These are phyloP conservation scores for Pseudobourletiella spinata DNA, from an alignment of 1,140 invertebrate genomes.

Conservation along the genomic window DNA sequence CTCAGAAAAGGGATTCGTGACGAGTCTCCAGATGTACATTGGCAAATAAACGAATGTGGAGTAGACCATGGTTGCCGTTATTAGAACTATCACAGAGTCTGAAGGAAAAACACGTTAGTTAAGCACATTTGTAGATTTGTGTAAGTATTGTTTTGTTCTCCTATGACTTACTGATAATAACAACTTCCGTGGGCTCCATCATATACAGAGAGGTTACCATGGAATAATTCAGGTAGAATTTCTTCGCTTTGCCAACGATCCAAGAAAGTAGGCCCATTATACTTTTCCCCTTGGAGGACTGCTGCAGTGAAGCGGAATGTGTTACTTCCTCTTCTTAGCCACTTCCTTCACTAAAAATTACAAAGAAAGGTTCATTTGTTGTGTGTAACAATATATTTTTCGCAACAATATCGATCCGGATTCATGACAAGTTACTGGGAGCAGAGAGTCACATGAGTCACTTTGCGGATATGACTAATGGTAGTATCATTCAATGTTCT, in stretches of 20 bases:
- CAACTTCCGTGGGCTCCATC: conserved; percentile 33
- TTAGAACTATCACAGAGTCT: conserved; percentile 28
- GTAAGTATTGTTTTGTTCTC: too few relatives aligned
- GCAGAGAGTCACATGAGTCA: too few relatives aligned
- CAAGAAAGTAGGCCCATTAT: conserved; percentile 15
- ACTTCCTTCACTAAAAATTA: too few relatives aligned
- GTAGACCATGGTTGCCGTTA: conserved; percentile 29
- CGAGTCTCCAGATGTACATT: conserved; percentile 27
- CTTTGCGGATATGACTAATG: too few relatives aligned
- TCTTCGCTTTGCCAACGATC: conserved; percentile 11
- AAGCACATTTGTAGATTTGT: not conserved
- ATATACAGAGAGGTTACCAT: conserved; percentile 32
- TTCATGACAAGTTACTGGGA: too few relatives aligned
- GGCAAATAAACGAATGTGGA: conserved; percentile 34
- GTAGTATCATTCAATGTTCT: too few relatives aligned
- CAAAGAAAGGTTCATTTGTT: too few relatives aligned
- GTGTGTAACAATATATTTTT: too few relatives aligned
- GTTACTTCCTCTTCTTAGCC: too few relatives aligned
- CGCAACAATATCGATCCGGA: too few relatives aligned
- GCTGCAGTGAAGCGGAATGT: too few relatives aligned
- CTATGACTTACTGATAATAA: conserved; percentile 33
- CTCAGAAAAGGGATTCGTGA: not conserved
- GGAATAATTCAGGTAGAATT: conserved; percentile 29
- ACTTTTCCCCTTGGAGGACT: not conserved
- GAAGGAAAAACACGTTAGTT: conserved; percentile 3